Conservation (phyloP, 2,888 invertebrate genomes). For the Caenorhabditis macrosperma region DNA sequence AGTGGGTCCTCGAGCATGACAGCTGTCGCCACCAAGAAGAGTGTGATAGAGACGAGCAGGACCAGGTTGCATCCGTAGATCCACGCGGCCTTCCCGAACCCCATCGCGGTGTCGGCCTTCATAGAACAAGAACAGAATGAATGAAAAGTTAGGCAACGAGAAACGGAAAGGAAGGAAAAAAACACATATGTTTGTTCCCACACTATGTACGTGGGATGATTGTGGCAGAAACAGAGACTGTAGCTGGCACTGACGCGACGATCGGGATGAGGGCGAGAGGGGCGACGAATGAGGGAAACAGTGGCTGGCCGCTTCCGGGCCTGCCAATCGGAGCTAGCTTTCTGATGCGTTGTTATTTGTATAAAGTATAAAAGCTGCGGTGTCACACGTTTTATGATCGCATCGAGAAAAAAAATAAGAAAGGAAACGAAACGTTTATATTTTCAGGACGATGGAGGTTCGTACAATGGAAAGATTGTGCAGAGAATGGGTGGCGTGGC, state of each 20-base stretch:
- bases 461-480: slow-evolving; percentile 85
- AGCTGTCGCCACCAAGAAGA: slow-evolving; percentile 20
- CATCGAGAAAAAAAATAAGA: slow-evolving; percentile 22
- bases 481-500: slow-evolving; percentile 91
- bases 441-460: slow-evolving; percentile 87
- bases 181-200: slow-evolving; percentile 11
- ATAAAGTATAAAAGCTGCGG: slow-evolving; percentile 49
- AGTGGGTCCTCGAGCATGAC: slow-evolving; percentile 35
- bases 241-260: neutral
- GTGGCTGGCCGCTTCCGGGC: slow-evolving; percentile 42
- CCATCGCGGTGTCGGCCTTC: slow-evolving; percentile 8
- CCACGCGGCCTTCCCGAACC: slow-evolving; percentile 45
- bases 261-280: slow-evolving; percentile 12
- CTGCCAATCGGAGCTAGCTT: slow-evolving; percentile 42
- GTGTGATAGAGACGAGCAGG: slow-evolving; percentile 13
- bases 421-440: slow-evolving; percentile 9
- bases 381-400: slow-evolving; percentile 32
- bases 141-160: neutral
- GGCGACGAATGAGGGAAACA: slow-evolving; percentile 29
- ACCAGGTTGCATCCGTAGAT: slow-evolving; percentile 28
- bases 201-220: slow-evolving; percentile 31
- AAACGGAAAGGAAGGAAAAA: slow-evolving; percentile 16
- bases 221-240: slow-evolving; percentile 17
- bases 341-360: slow-evolving; percentile 53
- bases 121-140: neutral